phyloP scores from a whole-genome alignment of 2,888 invertebrate genomes.

The Heliconius aoede region DNA sequence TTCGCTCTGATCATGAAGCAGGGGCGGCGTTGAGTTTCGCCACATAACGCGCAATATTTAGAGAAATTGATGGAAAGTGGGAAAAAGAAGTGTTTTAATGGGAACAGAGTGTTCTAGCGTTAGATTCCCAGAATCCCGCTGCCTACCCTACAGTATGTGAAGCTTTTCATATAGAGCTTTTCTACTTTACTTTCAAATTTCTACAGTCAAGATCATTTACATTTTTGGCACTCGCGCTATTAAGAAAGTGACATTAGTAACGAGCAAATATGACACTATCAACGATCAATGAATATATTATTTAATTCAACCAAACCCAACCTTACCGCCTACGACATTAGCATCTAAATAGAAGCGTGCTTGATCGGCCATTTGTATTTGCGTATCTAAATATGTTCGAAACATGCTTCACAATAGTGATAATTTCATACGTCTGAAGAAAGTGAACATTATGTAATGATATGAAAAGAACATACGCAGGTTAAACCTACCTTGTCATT shows the following conservation, averaged over 20 bases:
- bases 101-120: too few relatives aligned
- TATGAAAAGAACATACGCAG: conserved; percentile 9
- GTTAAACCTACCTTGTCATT: background rate
- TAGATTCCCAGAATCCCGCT: too few relatives aligned
- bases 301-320: background rate
- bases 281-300: conserved; percentile 21
- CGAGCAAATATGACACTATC: conserved; percentile 39
- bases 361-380: conserved; percentile 14
- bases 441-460: conserved; percentile 30
- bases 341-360: background rate
- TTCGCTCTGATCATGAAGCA: too few relatives aligned
- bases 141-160: too few relatives aligned
- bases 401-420: conserved; percentile 12
- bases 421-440: conserved; percentile 24
- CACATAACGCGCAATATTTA: too few relatives aligned
- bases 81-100: too few relatives aligned
- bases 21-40: too few relatives aligned
- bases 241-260: conserved; percentile 47
- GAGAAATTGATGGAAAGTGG: too few relatives aligned
- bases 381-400: conserved; percentile 18
- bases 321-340: background rate
- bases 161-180: background rate
- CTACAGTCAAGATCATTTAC: conserved; percentile 34
- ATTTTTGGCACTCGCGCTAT: conserved; percentile 32
- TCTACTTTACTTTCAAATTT: conserved; percentile 33